Evolutionary conservation across 2,113 vertebrate genomes (phyloP).

Genomic region (Thermophis baileyi): DNA sequence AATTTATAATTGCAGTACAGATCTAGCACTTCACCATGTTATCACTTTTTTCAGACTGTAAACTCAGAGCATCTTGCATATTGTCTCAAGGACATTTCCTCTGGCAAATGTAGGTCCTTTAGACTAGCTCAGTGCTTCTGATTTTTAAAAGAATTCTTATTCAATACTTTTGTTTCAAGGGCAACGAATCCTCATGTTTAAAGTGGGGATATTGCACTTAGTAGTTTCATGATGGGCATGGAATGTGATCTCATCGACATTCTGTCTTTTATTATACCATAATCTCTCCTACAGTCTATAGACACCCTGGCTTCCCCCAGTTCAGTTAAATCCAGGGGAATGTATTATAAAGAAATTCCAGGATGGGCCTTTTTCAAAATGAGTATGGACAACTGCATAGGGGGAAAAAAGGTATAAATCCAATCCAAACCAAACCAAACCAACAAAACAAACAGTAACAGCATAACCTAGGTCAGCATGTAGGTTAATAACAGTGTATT

Average conservation of each 20-base stretch:
- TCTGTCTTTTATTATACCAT: not conserved
- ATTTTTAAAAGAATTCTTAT: not conserved
- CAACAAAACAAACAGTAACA: not conserved
- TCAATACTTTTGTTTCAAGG: not conserved
- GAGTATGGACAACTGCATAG: not conserved
- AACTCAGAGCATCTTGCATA: constrained; percentile 28
- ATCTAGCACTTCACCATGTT: not conserved
- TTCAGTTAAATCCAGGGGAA: not conserved
- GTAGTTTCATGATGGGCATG: not conserved
- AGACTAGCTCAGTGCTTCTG: not conserved
- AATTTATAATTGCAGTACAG: constrained; percentile 23
- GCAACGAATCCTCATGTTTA: not conserved
- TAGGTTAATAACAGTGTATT: not conserved
- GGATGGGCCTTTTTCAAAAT: not conserved
- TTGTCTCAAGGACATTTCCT: not conserved
- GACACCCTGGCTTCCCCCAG: not conserved
- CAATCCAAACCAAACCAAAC: not conserved
- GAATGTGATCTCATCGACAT: not conserved
- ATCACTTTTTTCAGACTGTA: constrained; percentile 10
- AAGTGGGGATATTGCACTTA: not conserved
- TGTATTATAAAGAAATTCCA: not conserved
- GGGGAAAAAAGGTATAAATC: not conserved
- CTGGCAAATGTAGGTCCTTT: not conserved
- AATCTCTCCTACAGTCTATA: not conserved
- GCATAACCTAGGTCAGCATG: not conserved